Evolutionary conservation across 1,140 invertebrate genomes (phyloP).

Genomic region (Ostrea edulis): DNA sequence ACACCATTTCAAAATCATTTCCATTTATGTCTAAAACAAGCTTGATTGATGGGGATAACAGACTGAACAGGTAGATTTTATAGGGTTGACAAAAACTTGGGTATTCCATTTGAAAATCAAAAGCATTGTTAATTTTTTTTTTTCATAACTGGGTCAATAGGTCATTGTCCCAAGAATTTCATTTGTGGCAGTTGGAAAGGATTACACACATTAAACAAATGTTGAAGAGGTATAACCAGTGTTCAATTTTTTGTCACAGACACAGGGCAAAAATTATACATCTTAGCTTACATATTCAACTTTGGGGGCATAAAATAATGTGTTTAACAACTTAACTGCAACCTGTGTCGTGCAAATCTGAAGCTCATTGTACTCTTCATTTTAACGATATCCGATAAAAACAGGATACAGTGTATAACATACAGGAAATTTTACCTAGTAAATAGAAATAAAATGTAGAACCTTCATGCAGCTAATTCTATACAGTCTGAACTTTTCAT

Average conservation of each 20-base stretch:
- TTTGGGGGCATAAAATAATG: background rate
- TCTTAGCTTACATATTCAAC: background rate
- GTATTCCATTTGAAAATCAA: no score
- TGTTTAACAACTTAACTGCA: background rate
- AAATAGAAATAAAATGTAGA: background rate
- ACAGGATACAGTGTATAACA: background rate
- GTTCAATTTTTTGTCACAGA: background rate
- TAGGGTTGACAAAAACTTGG: no score
- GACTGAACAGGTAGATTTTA: no score
- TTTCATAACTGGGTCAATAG: no score
- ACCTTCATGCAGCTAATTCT: background rate
- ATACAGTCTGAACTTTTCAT: background rate
- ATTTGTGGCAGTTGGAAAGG: no score
- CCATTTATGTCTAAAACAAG: no score
- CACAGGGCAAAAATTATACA: background rate
- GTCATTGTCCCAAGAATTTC: no score
- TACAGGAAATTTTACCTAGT: background rate
- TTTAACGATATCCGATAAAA: background rate
- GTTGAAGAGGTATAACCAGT: no score
- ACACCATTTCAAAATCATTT: no score
- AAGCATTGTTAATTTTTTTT: no score
- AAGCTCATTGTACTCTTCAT: background rate
- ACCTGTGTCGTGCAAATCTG: background rate
- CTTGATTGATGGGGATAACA: no score
- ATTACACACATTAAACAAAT: no score